Evolutionary conservation across 53 echinoderm and acorn worm genomes (phyloP).

Genomic region (Mesocentrotus franciscanus): DNA sequence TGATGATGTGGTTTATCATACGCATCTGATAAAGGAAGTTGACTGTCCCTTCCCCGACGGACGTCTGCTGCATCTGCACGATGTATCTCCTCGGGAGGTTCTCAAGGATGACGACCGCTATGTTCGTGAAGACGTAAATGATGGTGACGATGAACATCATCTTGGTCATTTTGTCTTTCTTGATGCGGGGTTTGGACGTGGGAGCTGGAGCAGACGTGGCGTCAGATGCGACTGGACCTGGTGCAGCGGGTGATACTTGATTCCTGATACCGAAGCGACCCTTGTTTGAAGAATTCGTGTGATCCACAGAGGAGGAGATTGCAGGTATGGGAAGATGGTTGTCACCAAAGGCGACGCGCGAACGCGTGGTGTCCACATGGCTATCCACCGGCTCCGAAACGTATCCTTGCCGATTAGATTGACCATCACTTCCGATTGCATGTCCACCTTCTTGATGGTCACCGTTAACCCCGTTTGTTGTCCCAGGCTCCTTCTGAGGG

Average conservation of each 20-base stretch:
- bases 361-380: not conserved
- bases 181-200: not conserved
- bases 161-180: conserved; percentile 41
- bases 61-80: not conserved
- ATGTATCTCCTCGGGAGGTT: not conserved
- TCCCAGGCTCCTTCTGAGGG: not conserved
- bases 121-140: not conserved
- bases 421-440: not conserved
- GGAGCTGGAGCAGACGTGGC: not conserved
- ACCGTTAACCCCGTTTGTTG: not conserved
- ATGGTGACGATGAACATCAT: conserved; percentile 35
- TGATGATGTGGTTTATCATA: conserved; percentile 38
- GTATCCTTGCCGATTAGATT: not conserved
- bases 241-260: not conserved
- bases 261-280: not conserved
- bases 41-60: not conserved
- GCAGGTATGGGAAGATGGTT: not conserved
- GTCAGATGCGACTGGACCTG: not conserved
- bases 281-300: not conserved
- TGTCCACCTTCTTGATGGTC: not conserved
- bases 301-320: not conserved
- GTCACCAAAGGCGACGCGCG: not conserved
- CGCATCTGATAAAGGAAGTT: conserved; percentile 19
- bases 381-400: not conserved
- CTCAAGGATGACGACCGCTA: not conserved